A percentile compares a stretch with the other conserved stretches of the same genome.
These are phyloP conservation scores for Aphodius sticticus DNA, from an alignment of 2,888 invertebrate genomes.

Conservation along the genomic window DNA sequence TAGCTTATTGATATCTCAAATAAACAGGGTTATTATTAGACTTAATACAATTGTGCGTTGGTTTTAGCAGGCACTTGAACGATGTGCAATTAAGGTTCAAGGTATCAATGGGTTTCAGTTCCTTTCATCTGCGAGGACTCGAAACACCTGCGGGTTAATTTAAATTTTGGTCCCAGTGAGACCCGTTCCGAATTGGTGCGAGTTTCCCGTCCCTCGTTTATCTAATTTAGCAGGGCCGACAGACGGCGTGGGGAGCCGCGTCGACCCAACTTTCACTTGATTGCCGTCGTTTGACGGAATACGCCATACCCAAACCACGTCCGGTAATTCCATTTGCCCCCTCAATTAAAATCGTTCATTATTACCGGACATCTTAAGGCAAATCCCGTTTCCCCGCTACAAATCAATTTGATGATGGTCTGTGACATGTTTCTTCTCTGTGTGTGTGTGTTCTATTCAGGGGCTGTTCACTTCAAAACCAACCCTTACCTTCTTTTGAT, in stretches of 20 bases:
- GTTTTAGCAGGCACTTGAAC: no score
- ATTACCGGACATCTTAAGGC: not conserved
- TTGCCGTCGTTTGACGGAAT: constrained; percentile 4
- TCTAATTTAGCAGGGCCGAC: not conserved
- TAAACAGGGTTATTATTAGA: no score
- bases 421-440: no score
- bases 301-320: not conserved
- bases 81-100: not conserved
- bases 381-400: no score
- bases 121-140: not conserved
- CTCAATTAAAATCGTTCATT: not conserved
- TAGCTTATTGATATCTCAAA: no score
- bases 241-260: not conserved
- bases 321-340: not conserved
- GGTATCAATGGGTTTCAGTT: not conserved
- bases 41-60: no score
- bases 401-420: no score
- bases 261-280: not conserved
- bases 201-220: not conserved
- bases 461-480: no score
- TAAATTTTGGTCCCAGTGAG: not conserved
- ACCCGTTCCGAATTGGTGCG: not conserved
- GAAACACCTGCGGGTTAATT: not conserved
- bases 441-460: no score
- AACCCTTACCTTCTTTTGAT: no score